Evolutionary conservation across 2,113 vertebrate genomes (phyloP).

Genomic region (Bambusicola thoracicus): DNA sequence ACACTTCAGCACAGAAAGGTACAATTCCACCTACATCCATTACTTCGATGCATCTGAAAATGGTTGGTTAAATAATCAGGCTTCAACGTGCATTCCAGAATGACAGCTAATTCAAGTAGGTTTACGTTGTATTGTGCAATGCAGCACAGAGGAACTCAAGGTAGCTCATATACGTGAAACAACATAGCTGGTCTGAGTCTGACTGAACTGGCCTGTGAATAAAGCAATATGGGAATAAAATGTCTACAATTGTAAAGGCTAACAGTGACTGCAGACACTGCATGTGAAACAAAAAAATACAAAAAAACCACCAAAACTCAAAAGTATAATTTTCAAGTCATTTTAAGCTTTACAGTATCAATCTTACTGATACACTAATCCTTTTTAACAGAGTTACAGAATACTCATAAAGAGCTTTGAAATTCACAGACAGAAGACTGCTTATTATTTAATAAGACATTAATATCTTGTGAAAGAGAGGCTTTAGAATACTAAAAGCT

Average conservation of each 20-base stretch:
- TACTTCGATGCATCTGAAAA: conserved; percentile 23
- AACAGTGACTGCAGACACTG: background rate
- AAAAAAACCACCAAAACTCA: too few relatives aligned
- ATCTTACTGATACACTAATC: background rate
- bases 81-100: conserved; percentile 19
- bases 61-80: background rate
- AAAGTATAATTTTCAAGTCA: background rate
- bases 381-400: background rate
- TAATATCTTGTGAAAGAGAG: background rate
- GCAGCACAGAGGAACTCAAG: background rate
- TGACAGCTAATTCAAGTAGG: background rate
- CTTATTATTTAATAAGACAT: background rate
- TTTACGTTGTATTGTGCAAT: background rate
- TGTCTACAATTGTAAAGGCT: background rate
- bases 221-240: background rate
- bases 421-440: background rate
- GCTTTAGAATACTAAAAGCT: background rate
- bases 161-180: background rate
- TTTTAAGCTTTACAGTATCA: conserved; percentile 19
- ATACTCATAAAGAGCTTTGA: conserved; percentile 9
- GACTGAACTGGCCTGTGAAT: background rate
- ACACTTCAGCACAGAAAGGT: background rate
- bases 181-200: background rate
- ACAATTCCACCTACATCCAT: conserved; percentile 1
- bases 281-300: background rate